These are phyloP conservation scores for Epinephelus awoara DNA, from an alignment of 2,797 vertebrate species.

Conservation along the genomic window DNA sequence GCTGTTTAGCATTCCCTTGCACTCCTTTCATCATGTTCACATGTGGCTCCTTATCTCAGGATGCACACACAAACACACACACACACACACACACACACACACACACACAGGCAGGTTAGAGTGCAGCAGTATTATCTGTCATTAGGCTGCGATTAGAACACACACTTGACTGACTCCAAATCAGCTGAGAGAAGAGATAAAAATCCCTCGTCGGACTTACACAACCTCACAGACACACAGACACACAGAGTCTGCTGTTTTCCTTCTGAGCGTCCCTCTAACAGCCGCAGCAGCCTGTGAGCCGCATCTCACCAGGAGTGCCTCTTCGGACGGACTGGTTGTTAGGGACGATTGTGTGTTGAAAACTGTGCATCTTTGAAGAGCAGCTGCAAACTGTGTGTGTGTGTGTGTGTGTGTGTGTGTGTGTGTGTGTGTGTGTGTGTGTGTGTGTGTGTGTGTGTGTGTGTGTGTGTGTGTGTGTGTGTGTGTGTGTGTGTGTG, in stretches of 20 bases:
- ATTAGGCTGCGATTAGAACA: slow-evolving; percentile 54
- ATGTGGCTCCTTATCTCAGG: slow-evolving; percentile 32
- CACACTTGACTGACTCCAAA: slow-evolving; percentile 57
- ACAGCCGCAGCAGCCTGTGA: not conserved
- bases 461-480: not conserved
- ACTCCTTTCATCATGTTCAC: slow-evolving; percentile 27
- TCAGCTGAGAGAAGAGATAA: slow-evolving; percentile 54
- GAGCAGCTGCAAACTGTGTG: not conserved
- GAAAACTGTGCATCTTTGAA: not conserved
- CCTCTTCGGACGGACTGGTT: not conserved
- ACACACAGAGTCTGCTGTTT: not conserved
- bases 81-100: not conserved
- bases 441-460: not conserved
- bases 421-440: too few relatives aligned
- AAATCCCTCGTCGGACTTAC: slow-evolving; percentile 18
- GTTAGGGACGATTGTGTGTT: not conserved
- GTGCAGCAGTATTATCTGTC: slow-evolving; percentile 48
- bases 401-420: not conserved
- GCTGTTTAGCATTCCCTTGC: slow-evolving; percentile 32
- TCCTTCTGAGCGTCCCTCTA: not conserved
- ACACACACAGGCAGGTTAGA: slow-evolving; percentile 1
- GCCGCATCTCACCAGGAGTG: not conserved
- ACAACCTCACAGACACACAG: not conserved
- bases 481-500: too few relatives aligned
- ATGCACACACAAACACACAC: slow-evolving; percentile 4